phyloP scores from a whole-genome alignment of 2,888 invertebrate genomes.

The Imbricaverruca yamaguchii region DNA sequence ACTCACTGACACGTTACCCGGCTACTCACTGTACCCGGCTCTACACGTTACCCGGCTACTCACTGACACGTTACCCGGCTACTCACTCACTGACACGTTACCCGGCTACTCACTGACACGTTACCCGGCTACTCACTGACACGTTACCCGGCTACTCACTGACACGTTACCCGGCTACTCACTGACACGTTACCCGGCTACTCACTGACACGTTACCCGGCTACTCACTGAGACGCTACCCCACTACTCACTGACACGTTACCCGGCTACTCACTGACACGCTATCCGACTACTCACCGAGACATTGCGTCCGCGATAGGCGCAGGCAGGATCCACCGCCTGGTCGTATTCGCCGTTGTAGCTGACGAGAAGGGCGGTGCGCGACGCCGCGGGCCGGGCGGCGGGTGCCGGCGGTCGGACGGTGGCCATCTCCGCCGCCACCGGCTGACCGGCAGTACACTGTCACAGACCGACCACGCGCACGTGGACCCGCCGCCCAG shows the following conservation, averaged over 20 bases:
- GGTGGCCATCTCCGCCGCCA: conserved; percentile 51
- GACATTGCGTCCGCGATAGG: background rate
- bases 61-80: no score
- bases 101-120: no score
- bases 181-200: no score
- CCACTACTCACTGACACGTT: conserved; percentile 47
- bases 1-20: no score
- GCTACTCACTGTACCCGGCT: background rate
- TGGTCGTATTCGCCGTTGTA: background rate
- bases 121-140: no score
- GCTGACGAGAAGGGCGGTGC: conserved; percentile 39
- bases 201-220: no score
- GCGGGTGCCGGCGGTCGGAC: conserved; percentile 61
- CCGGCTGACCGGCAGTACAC: background rate
- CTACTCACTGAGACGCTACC: background rate
- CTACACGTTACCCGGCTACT: background rate
- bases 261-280: no score
- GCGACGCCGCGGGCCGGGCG: conserved; percentile 60
- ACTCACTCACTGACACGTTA: no score
- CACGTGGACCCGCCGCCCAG: conserved; percentile 32
- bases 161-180: no score
- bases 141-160: no score
- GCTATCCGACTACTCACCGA: background rate
- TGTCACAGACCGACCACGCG: background rate
- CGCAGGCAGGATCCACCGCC: background rate